Conservation (phyloP, 2,797 vertebrate genomes). For the Dipus sagitta region DNA sequence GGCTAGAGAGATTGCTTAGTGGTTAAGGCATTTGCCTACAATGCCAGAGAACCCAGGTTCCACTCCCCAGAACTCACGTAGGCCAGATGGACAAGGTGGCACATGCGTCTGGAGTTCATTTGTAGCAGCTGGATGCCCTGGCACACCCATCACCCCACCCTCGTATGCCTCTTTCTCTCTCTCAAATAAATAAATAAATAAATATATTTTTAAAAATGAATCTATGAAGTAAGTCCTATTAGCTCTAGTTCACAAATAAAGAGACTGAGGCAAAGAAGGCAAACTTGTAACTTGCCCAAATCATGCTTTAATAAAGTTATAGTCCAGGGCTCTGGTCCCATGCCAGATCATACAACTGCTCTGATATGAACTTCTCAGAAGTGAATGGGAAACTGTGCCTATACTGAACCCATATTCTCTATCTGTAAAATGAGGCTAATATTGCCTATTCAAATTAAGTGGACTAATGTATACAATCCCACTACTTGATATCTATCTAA, state of each 20-base stretch:
- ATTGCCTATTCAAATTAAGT: neutral
- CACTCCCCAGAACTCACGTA: too few species aligned
- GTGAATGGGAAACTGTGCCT: neutral
- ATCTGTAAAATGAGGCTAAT: neutral
- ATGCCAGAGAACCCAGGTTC: too few species aligned
- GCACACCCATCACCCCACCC: too few species aligned
- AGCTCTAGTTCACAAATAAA: slow-evolving; percentile 32
- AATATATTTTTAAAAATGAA: too few species aligned
- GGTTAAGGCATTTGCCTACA: too few species aligned
- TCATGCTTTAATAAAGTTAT: neutral
- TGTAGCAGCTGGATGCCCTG: too few species aligned
- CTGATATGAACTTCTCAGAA: neutral
- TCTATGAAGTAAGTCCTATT: neutral
- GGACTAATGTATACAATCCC: neutral
- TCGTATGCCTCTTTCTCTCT: too few species aligned
- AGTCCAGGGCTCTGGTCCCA: neutral
- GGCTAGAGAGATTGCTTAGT: too few species aligned
- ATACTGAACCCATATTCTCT: neutral
- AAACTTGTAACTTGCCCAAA: neutral
- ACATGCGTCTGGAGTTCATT: too few species aligned
- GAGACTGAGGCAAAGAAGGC: neutral
- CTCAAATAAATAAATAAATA: too few species aligned
- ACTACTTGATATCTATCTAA: too few species aligned
- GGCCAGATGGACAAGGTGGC: too few species aligned
- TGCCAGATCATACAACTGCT: neutral